These are phyloP conservation scores for Sphyrna mokarran DNA, from an alignment of 2,113 vertebrate genomes.

Conservation along the genomic window DNA sequence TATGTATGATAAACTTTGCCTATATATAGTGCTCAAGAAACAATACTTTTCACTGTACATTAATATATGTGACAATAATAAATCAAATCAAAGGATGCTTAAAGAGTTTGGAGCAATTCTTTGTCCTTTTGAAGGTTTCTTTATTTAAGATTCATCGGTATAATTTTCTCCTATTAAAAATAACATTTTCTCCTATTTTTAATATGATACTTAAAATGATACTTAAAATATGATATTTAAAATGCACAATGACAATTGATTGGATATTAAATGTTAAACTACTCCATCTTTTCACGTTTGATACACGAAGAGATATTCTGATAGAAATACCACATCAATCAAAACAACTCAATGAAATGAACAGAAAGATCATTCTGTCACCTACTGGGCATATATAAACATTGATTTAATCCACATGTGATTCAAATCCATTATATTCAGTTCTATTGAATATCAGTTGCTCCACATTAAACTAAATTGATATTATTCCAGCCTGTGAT, in stretches of 20 bases:
- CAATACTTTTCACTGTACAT: too few species aligned
- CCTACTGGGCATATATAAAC: background rate
- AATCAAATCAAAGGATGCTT: background rate
- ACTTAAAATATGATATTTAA: background rate
- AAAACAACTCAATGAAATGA: conserved; percentile 1
- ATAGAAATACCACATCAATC: conserved; percentile 14
- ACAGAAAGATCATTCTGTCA: conserved; percentile 3
- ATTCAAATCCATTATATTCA: background rate
- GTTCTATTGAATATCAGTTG: background rate
- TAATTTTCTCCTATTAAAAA: too few species aligned
- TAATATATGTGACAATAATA: too few species aligned
- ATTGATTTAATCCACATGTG: background rate
- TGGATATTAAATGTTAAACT: background rate
- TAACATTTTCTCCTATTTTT: too few species aligned
- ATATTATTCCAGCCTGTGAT: background rate
- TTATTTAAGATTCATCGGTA: background rate
- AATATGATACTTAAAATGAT: too few species aligned
- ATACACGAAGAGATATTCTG: background rate
- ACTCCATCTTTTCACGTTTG: background rate
- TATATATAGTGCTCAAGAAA: too few species aligned
- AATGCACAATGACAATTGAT: background rate
- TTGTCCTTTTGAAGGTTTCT: background rate
- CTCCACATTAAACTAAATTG: background rate
- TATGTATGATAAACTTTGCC: too few species aligned
- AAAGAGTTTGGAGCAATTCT: background rate